A percentile compares a stretch with the other conserved stretches of the same genome.
Evolutionary conservation across 35 echinoderm and acorn worm species (phyloP).

Genomic region (Ophiothrix spiculata): DNA sequence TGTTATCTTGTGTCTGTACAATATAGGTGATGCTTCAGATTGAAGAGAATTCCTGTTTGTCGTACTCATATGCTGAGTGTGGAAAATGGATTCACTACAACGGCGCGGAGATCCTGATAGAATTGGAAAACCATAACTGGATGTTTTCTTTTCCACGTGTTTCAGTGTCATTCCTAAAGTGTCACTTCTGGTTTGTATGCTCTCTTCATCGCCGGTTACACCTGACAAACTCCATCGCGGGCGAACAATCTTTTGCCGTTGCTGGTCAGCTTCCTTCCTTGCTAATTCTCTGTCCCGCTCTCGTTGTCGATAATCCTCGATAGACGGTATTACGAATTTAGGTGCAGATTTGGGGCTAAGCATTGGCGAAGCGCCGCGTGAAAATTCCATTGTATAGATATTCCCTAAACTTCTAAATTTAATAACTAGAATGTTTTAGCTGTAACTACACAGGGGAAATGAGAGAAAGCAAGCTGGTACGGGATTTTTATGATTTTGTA

Average conservation of each 20-base stretch:
- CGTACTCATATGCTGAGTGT: not conserved
- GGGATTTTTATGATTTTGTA: too few relatives aligned
- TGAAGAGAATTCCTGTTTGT: not conserved
- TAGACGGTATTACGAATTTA: not conserved
- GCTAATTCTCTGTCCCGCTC: not conserved
- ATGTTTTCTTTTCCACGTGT: not conserved
- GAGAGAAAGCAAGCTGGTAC: too few relatives aligned
- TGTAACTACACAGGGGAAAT: too few relatives aligned
- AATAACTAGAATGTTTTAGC: too few relatives aligned
- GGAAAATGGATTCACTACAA: not conserved
- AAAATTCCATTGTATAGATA: too few relatives aligned
- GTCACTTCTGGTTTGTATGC: not conserved
- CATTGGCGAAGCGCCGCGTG: too few relatives aligned
- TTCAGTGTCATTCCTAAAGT: not conserved
- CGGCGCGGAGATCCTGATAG: not conserved
- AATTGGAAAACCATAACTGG: not conserved
- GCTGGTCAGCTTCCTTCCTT: not conserved
- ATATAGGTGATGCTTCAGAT: not conserved
- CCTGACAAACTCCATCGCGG: too few relatives aligned
- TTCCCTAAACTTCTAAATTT: too few relatives aligned
- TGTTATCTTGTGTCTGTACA: not conserved
- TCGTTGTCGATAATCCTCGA: not conserved
- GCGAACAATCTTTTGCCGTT: not conserved
- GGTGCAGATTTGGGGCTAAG: not conserved
- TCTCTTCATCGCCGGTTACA: not conserved